Conservation (phyloP, 2,113 vertebrate species). For the Nansenia antarctica region DNA sequence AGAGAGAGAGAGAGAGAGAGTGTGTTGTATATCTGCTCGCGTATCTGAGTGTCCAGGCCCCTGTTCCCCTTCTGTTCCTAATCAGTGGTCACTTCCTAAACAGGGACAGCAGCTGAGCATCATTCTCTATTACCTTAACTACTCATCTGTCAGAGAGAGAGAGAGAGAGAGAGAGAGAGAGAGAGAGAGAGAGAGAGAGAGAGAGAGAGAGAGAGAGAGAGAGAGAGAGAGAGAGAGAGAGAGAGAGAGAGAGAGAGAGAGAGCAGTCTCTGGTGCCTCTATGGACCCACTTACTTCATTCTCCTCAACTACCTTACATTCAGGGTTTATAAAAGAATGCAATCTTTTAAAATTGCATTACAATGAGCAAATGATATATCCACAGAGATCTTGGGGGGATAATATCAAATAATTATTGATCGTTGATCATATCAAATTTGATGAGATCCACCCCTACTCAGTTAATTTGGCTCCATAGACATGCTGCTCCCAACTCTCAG, state of each 20-base stretch:
- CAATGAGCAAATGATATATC: neutral
- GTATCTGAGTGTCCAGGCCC: slow-evolving; percentile 28
- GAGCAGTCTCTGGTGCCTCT: neutral
- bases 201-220: neutral
- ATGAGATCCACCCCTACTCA: neutral
- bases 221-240: neutral
- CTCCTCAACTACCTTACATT: neutral
- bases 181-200: neutral
- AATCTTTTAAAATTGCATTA: neutral
- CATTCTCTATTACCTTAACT: neutral
- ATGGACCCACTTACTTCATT: neutral
- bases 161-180: neutral
- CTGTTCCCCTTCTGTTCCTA: slow-evolving; percentile 15
- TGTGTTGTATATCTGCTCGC: slow-evolving; percentile 25
- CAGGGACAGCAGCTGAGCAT: slow-evolving; percentile 19
- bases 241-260: neutral
- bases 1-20: slow-evolving; percentile 1
- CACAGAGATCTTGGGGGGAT: neutral
- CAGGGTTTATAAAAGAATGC: neutral
- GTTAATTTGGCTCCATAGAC: neutral
- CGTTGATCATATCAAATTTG: neutral
- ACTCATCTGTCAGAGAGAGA: neutral
- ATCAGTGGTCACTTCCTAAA: slow-evolving; percentile 24
- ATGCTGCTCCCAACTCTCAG: neutral
- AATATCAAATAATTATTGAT: neutral